Base-by-base conservation (phyloP, 2,113 vertebrate species). In the Micronisus gabar region DNA sequence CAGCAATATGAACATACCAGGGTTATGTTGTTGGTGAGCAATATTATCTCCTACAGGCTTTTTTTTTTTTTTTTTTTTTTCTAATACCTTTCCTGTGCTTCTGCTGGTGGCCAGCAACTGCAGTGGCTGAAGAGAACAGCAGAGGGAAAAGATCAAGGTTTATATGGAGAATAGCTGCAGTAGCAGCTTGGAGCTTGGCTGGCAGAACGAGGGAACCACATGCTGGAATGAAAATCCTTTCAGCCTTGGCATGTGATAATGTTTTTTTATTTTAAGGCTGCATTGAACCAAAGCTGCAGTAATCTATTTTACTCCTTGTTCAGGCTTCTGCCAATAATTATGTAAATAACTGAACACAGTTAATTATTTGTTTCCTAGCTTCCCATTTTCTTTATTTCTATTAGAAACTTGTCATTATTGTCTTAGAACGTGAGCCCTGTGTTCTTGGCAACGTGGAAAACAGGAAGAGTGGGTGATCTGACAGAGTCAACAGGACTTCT, bases 151-250 rank as follows among this genome's bases (percentile, higher is more conserved):
- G 70, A 88, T 47, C 25, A 59, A 30, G 65, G 61, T 52, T 90
- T 81, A 21, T 25, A 10, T 1, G 6, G 50, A 50, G 73, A 87
- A 73, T 26, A 80, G 53, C 76, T 95, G 80, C 52, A 93, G 47
- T 7, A n/a, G 71, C 59, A 94, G 86, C 84, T 87, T 61, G 81
- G 93, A 91, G 89, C 81, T 90, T 87, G 94, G 94, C 86, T 94
- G 83, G 74, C 27, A 65, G 86, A 74, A 53, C 5, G 56, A 91
- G 63, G 47, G 70, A 92, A 89, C 72, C 73, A 70, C 91, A 76
- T 41, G 61, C 66, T 93, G 94, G 91, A 95, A 96, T 61, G 91
- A 90, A 97, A 97, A 97, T 95, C 96, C 91, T 75, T 93, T 94
- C 91, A 95, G 89, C 94, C 74, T 96, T 95, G 94, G 70, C 97